Conservation (phyloP, 2,888 invertebrate species). For the Lordiphosa andalusiaca region DNA sequence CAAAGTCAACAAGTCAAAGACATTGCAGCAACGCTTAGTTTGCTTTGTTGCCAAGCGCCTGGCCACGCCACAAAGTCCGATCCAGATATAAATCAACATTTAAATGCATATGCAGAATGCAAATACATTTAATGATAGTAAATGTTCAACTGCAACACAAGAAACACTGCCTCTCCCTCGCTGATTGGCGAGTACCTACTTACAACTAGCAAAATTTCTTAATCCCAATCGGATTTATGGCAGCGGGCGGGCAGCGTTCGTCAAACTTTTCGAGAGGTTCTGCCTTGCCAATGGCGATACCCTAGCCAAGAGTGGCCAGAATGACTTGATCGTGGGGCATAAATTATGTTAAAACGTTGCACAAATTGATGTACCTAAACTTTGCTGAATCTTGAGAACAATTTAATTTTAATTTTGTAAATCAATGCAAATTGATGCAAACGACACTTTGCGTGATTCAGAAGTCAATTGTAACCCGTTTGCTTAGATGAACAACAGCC, state of each 20-base stretch:
- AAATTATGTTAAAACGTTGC: too few relatives aligned
- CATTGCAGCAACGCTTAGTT: constrained; percentile 39
- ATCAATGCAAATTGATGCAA: too few relatives aligned
- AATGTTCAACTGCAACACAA: constrained; percentile 9
- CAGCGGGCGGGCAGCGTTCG: constrained; percentile 19
- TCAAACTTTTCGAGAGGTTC: constrained; percentile 18
- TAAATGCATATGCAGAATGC: constrained; percentile 38
- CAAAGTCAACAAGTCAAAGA: constrained; percentile 69
- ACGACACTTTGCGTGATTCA: too few relatives aligned
- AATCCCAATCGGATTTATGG: constrained; percentile 39
- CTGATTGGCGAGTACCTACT: constrained; percentile 31
- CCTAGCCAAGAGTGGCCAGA: not conserved
- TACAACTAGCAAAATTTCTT: constrained; percentile 36
- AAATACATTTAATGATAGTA: constrained; percentile 17
- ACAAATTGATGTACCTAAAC: too few relatives aligned
- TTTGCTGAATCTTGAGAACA: too few relatives aligned
- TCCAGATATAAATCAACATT: constrained; percentile 63
- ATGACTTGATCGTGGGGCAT: not conserved
- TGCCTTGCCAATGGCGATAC: not conserved
- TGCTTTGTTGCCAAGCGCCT: constrained; percentile 48
- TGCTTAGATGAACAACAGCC: too few relatives aligned
- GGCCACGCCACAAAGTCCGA: constrained; percentile 38
- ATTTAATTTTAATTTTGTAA: too few relatives aligned
- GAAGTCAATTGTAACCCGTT: too few relatives aligned
- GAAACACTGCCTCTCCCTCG: constrained; percentile 35